Evolutionary conservation across 92 coral and sea anemone species (phyloP).

Genomic region (Metridium senile): DNA sequence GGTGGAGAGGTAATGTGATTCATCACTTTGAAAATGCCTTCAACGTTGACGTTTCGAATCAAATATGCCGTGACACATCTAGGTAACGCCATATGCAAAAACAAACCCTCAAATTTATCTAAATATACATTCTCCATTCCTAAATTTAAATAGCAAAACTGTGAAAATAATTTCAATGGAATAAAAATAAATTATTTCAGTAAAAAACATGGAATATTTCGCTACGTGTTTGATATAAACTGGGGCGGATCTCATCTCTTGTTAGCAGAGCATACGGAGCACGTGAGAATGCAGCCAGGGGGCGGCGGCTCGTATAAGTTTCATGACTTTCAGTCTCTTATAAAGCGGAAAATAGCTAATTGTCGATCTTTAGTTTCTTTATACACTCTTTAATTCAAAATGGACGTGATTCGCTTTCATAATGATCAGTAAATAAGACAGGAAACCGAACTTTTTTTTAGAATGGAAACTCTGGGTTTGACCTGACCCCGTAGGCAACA

Average conservation of each 20-base stretch:
- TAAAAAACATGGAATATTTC: too few relatives aligned
- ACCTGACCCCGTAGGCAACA: too few relatives aligned
- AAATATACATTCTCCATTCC: too few relatives aligned
- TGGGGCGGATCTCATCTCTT: too few relatives aligned
- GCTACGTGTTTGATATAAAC: too few relatives aligned
- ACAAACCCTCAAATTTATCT: neutral
- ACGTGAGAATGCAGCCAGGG: neutral
- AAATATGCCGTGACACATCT: neutral
- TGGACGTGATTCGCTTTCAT: neutral
- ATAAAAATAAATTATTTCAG: too few relatives aligned
- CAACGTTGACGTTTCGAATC: neutral
- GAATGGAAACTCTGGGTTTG: neutral
- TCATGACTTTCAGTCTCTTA: neutral
- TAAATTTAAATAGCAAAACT: neutral
- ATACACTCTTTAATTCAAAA: neutral
- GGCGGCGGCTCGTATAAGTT: neutral
- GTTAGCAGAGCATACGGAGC: too few relatives aligned
- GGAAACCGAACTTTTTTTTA: neutral
- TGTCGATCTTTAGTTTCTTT: neutral
- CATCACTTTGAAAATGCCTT: neutral
- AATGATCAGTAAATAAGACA: neutral
- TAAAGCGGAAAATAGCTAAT: neutral
- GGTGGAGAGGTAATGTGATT: neutral
- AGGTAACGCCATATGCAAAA: neutral
- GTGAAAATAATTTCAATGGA: too few relatives aligned